Base-by-base conservation (phyloP, 2,797 vertebrate genomes). In the Neolamprologus multifasciatus region DNA sequence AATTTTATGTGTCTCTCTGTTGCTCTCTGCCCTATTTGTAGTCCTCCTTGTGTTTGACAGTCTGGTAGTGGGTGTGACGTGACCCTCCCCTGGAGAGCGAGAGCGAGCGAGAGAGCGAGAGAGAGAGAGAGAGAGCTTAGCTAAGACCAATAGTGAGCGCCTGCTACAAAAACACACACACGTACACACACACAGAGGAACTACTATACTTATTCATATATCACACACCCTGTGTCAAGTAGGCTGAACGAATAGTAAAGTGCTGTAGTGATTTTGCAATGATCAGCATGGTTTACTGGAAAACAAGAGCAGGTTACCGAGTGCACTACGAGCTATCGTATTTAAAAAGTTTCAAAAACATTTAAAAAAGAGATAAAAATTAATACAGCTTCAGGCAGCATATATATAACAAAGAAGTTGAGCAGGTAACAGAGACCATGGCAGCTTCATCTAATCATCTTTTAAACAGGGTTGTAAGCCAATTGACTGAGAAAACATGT, bases 1-100 rank as follows among this genome's bases (percentile, higher is more conserved):
- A 54, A 59, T 40, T 8, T 14, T 38, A 13, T 17, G 54, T 51
- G 21, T 52, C 31, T 11, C 52, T 23, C 62, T 45, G 12, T 11
- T 4, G 43, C 29, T 76, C 76, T 45, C 29, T 17, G 3, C 67
- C 62, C 57, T 90, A 92, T 90, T 85, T 93, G 79, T 88, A 94
- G 89, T 76, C 59, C 50, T 79, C 6, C 29, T 71, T 64, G 14
- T 54, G 33, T 54, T 8, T 79, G 48, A 26, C 51, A n/a, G 38
- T 6, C 31, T 10, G 77, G 43, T 19, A 14, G 87, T 89, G 90
- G 92, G 91, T 83, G 92, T 88, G 84, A 86, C 64, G 36, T 23
- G 82, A 81, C 90, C 87, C 90, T 86, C 87, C 78, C 54, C 78
- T 11, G 4, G 29, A 14, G 10, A 17, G 36, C 1, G 21, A 13